Conservation (phyloP, 2,113 vertebrate species). For the Addax nasomaculatus region DNA sequence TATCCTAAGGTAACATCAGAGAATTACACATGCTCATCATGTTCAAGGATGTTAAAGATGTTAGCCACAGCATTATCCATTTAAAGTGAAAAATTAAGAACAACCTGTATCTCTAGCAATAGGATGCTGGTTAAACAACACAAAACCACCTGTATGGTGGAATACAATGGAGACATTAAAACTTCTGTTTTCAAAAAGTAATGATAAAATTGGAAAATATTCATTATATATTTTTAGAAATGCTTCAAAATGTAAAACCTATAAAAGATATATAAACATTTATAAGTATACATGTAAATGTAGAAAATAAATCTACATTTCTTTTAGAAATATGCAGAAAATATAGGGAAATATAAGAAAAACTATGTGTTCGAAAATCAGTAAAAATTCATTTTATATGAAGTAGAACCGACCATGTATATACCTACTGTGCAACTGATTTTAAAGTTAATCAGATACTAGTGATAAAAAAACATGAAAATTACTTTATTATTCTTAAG, state of each 20-base stretch:
- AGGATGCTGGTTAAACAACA: not conserved
- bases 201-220: not conserved
- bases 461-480: constrained; percentile 5
- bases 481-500: not conserved
- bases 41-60: not conserved
- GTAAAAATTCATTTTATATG: constrained; percentile 14
- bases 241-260: not conserved
- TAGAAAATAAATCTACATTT: not conserved
- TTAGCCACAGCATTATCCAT: not conserved
- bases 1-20: not conserved
- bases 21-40: not conserved
- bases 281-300: not conserved
- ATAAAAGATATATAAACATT: not conserved
- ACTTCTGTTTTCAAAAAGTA: not conserved
- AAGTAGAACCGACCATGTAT: not conserved
- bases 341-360: not conserved
- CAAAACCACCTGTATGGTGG: not conserved
- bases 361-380: not conserved
- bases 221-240: not conserved
- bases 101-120: not conserved
- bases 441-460: constrained; percentile 13
- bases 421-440: not conserved
- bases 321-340: not conserved
- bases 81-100: constrained; percentile 14
- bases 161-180: not conserved